phyloP scores from a whole-genome alignment of 2,888 invertebrate genomes.

The Cerastis rubricosa region DNA sequence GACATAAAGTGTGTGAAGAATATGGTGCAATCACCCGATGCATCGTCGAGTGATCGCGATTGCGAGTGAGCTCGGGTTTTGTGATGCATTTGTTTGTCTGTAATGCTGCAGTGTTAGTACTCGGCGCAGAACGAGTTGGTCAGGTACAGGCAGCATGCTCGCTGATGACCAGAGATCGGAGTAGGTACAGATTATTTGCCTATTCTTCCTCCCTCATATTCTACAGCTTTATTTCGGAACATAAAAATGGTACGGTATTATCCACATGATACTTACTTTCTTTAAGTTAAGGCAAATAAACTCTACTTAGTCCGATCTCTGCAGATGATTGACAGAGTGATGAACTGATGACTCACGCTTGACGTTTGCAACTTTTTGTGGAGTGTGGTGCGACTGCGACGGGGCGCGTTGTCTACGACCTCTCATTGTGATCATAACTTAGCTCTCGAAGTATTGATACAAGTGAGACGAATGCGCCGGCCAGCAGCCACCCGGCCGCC shows the following conservation, averaged over 20 bases:
- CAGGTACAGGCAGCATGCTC: no score
- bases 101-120: not conserved
- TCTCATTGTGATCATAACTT: not conserved
- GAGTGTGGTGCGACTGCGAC: not conserved
- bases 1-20: no score
- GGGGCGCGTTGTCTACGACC: not conserved
- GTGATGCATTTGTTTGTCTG: not conserved
- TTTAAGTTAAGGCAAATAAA: not conserved
- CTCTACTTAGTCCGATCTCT: not conserved
- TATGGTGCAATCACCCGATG: no score
- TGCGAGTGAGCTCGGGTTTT: not conserved
- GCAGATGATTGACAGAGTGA: not conserved
- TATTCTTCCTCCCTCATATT: not conserved
- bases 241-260: not conserved
- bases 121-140: no score
- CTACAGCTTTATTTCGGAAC: not conserved
- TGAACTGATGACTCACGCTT: slow-evolving; percentile 13
- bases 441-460: not conserved
- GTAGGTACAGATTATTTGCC: no score
- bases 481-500: not conserved
- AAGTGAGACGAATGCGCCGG: not conserved
- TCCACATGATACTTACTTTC: not conserved
- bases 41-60: not conserved
- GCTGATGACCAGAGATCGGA: no score
- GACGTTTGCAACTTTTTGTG: slow-evolving; percentile 1